Base-by-base conservation (phyloP, 2,113 vertebrate species). In the Glaucidium brasilianum region DNA sequence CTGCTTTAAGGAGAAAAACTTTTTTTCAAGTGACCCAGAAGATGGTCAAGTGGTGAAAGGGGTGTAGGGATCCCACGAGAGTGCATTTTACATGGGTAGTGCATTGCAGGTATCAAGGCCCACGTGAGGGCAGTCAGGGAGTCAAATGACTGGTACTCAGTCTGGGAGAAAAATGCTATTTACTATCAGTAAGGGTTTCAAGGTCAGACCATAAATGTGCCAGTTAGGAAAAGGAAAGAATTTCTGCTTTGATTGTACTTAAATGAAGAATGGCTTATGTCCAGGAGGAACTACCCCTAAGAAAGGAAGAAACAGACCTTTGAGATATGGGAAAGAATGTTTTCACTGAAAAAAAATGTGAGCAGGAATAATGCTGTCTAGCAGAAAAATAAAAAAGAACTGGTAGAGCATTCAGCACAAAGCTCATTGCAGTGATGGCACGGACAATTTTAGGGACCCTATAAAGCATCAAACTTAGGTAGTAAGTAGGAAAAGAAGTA, bases 11-110 rank as follows among this genome's bases (percentile, higher is more conserved):
- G n/a, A 76, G 15, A 73, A 16, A 68, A 58, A 72, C 13, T 27
- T 15, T 78, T 89, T 82, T 69, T 5, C 16, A 71, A 64, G 62
- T 69, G 37, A 62, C 49, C 7, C 16, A 56, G 55, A 64, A 59
- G 85, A 62, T 58, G n/a, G 53, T 59, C 53, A 92, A 29, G 26
- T 58, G 67, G 87, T 60, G 77, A 35, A 58, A 75, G 67, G 49
- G 66, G 21, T 0, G 0, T 2, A 34, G 56, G 22, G 63, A 15
- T 30, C 69, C 7, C 12, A 62, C 14, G 14, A 6, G 45, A 56
- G n/a, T 71, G 77, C 17, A 22, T 29, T 83, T 76, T n/a, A 35
- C 60, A 27, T 47, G 43, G 37, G 35, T 41, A 21, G 35, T 74
- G 45, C 41, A 37, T 34, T 59, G 50, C 23, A 47, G 30, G 47